phyloP scores from a whole-genome alignment of 1,140 invertebrate species.

The Drosophila chauvacae region DNA sequence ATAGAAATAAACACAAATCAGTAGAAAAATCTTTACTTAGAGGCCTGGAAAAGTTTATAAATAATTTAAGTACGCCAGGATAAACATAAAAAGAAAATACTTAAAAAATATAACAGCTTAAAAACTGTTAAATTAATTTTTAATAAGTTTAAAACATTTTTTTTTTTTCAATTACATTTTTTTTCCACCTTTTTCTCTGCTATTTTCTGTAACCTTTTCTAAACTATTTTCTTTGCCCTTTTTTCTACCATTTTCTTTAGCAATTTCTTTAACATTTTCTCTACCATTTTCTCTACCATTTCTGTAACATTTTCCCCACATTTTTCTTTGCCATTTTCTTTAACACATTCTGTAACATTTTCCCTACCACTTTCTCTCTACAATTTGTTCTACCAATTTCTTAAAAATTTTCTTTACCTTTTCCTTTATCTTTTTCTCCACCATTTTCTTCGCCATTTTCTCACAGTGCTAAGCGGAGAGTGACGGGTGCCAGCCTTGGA shows the following conservation, averaged over 20 bases:
- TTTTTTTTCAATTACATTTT: no score
- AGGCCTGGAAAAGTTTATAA: no score
- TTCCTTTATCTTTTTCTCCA: not conserved
- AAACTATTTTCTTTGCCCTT: not conserved
- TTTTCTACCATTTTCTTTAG: not conserved
- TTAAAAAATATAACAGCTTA: not conserved
- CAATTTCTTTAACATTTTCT: not conserved
- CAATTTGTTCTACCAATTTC: not conserved
- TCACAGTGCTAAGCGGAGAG: not conserved
- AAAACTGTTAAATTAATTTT: no score
- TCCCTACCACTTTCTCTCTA: not conserved
- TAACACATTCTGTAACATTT: not conserved
- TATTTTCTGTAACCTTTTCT: not conserved
- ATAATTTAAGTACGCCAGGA: no score
- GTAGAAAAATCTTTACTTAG: not conserved
- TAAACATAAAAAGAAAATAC: not conserved
- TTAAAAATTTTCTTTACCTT: not conserved
- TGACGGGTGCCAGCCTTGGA: slow-evolving; percentile 11
- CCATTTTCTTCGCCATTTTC: not conserved
- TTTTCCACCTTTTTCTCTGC: no score
- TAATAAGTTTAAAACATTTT: no score
- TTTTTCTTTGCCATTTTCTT: not conserved
- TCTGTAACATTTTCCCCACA: not conserved
- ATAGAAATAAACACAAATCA: not conserved
- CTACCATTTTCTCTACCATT: not conserved